Evolutionary conservation across 2,797 vertebrate genomes (phyloP), one percentile per base, ranked within the genome.

Genomic region (Danionella dracula): DNA sequence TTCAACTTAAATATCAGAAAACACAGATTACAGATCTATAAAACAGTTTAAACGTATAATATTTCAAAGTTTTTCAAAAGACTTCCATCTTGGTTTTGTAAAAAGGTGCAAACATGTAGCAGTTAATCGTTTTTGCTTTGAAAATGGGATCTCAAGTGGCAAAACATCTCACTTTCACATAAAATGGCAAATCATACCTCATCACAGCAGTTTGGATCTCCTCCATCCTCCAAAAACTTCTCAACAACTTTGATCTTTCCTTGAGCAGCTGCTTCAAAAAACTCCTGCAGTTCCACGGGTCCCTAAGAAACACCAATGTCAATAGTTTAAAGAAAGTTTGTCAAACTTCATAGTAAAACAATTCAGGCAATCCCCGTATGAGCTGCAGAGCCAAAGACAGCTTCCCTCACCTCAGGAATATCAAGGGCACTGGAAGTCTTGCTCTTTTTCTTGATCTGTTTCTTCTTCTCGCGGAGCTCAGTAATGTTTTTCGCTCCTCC

Each of bases 211-310:
- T 94, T 82, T 0, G 92, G 86, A 4, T 89, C 76, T 4, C 93
- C 91, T 16, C 90, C 89, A 0, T 92, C 90, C 2, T 78, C 78
- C 80, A 94, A 82, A 74, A 92, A 96, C 74, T 88, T 92, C 66
- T 92, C 85, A 0, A 93, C 81, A 51, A 90, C 7, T 0, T 59
- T 75, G 66, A 89, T 71, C 59, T 92, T 90, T 57, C 92, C 94
- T 66, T 88, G 85, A 50, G 87, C 86, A 0, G 90, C 89, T 0
- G 92, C 93, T 70, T 85, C 87, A 72, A 94, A 83, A 78, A 94
- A 93, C 2, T 82, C 76, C 61, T 88, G 81, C 0, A 77, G 76
- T 2, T 84, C 79, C 72, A 93, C 82, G 0, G 86, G 86, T 21
- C 81, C 86, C 0, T 81, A 79, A 90, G 91, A 68, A 40, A 41